These are phyloP conservation scores for Petroica traversi DNA, from an alignment of 2,113 vertebrate species.

Conservation along the genomic window DNA sequence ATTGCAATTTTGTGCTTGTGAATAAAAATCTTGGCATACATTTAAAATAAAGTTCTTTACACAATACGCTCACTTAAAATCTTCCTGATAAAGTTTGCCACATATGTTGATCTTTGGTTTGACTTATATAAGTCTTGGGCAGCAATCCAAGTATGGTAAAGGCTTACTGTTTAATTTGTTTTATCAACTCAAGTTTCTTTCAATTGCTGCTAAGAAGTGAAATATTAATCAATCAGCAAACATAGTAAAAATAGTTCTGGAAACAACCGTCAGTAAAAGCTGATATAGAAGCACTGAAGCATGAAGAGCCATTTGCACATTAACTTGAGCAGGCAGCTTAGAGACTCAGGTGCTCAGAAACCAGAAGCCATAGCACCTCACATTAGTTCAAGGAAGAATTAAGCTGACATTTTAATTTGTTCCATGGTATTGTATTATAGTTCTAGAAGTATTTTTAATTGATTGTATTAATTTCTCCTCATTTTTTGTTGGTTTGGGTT, in stretches of 20 bases:
- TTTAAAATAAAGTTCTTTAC: neutral
- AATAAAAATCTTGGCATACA: neutral
- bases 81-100: neutral
- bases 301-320: constrained; percentile 32
- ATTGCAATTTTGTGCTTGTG: neutral
- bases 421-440: neutral
- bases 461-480: neutral
- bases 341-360: constrained; percentile 41
- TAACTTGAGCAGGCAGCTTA: neutral
- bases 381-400: neutral
- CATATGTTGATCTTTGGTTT: neutral
- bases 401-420: neutral
- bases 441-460: neutral
- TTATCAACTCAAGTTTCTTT: constrained; percentile 28
- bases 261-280: constrained; percentile 28
- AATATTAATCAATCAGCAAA: constrained; percentile 68
- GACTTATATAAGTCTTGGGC: constrained; percentile 5
- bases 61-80: neutral
- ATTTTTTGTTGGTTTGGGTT: neutral
- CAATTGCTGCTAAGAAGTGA: constrained; percentile 47
- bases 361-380: neutral
- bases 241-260: constrained; percentile 40
- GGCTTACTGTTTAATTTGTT: constrained; percentile 7
- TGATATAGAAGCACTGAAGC: constrained; percentile 30
- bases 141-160: neutral